phyloP scores from a whole-genome alignment of 2,797 vertebrate species.

The Carcharodon carcharias region DNA sequence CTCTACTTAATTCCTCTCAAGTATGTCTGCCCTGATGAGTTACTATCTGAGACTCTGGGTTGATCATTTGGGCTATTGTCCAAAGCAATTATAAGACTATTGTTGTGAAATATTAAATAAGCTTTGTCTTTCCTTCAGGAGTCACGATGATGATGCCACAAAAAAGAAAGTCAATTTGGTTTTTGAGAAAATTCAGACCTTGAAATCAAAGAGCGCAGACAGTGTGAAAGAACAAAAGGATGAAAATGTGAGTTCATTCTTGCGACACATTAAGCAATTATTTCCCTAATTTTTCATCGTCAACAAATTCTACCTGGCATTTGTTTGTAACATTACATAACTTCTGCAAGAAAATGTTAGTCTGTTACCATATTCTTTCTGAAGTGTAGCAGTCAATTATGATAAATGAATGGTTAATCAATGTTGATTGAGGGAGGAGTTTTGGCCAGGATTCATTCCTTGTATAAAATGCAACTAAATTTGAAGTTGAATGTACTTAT shows the following conservation, averaged over 20 bases:
- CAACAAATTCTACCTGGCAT: not conserved
- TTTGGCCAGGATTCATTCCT: not conserved
- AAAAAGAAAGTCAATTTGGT: constrained; percentile 95
- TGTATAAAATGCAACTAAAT: not conserved
- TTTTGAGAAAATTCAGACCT: constrained; percentile 97
- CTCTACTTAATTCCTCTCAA: not conserved
- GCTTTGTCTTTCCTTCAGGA: constrained; percentile 56
- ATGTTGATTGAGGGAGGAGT: not conserved
- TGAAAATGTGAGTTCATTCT: constrained; percentile 53
- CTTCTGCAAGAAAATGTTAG: too few relatives aligned
- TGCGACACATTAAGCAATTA: not conserved
- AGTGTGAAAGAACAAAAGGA: constrained; percentile 56
- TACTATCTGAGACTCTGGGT: not conserved
- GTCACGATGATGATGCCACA: constrained; percentile 79
- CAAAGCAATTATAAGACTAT: not conserved
- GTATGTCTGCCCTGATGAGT: not conserved
- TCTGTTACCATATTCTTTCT: not conserved
- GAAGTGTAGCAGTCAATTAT: not conserved
- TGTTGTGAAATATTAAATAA: not conserved
- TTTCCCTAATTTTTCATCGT: not conserved
- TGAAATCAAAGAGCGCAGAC: constrained; percentile 84
- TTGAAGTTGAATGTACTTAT: not conserved
- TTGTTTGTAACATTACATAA: not conserved
- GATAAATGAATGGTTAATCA: not conserved
- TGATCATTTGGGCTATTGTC: not conserved